phyloP scores from a whole-genome alignment of 2,113 vertebrate species.

The Gopherus evgoodei region DNA sequence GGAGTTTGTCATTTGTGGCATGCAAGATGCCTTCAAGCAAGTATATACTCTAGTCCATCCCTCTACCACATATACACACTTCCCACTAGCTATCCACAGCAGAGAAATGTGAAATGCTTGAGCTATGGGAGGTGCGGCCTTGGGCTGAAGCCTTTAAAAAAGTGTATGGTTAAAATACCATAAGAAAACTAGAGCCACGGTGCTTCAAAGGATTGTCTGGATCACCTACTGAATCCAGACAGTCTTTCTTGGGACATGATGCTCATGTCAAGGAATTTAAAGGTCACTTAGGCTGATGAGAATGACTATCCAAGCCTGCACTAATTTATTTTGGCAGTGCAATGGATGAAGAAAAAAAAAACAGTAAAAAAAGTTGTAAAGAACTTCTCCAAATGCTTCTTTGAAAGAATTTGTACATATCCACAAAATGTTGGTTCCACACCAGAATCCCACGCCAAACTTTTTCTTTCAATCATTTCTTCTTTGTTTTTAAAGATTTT shows the following conservation, averaged over 20 bases:
- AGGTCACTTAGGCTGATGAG: background rate
- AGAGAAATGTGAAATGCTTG: background rate
- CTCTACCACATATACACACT: background rate
- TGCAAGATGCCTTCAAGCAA: background rate
- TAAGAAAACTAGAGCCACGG: background rate
- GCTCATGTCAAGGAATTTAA: constrained; percentile 5
- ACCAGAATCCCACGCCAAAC: constrained; percentile 35
- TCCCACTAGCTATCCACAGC: rapidly evolving
- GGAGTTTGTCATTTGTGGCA: background rate
- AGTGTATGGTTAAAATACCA: background rate
- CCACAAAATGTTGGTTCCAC: constrained; percentile 38
- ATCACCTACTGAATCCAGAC: background rate
- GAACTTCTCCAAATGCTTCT: constrained; percentile 60
- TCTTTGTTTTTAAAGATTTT: constrained; percentile 40
- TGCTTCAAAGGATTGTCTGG: background rate
- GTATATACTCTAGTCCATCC: background rate
- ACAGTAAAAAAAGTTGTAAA: constrained; percentile 40
- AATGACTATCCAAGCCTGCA: background rate
- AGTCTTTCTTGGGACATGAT: background rate
- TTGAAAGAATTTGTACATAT: constrained; percentile 55
- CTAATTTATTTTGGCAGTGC: constrained; percentile 53
- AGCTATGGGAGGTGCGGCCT: background rate
- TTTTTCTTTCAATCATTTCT: constrained; percentile 23
- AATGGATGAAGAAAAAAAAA: constrained; percentile 51
- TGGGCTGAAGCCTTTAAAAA: background rate